Conservation (phyloP, 2,113 vertebrate species). For the Pycnonotus jocosus region DNA sequence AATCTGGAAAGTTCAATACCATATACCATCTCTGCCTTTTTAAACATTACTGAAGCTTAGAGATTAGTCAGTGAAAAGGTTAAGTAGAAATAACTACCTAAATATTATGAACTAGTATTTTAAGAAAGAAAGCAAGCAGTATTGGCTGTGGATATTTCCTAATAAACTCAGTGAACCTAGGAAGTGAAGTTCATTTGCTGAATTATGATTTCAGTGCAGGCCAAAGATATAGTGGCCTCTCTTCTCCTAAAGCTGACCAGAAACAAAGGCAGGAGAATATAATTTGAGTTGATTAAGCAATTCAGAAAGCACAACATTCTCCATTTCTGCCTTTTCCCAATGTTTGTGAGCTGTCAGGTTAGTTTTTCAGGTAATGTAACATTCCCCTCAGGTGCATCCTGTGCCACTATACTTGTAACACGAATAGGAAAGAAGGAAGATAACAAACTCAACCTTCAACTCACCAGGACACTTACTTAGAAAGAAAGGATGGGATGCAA, state of each 20-base stretch:
- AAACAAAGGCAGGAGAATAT: neutral
- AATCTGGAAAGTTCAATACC: neutral
- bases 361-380: neutral
- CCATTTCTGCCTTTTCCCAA: neutral
- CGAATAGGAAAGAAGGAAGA: neutral
- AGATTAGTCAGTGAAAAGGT: neutral
- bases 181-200: neutral
- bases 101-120: neutral
- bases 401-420: neutral
- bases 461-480: neutral
- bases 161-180: neutral
- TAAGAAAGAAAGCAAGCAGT: neutral
- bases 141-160: neutral
- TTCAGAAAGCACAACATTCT: neutral
- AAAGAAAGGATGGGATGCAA: neutral
- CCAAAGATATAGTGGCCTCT: neutral
- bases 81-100: neutral
- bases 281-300: neutral
- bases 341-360: neutral
- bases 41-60: neutral
- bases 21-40: neutral
- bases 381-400: neutral
- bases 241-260: neutral
- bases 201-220: neutral
- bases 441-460: neutral